Conservation (phyloP, 2,888 invertebrate genomes). For the Diplazon laetatorius region DNA sequence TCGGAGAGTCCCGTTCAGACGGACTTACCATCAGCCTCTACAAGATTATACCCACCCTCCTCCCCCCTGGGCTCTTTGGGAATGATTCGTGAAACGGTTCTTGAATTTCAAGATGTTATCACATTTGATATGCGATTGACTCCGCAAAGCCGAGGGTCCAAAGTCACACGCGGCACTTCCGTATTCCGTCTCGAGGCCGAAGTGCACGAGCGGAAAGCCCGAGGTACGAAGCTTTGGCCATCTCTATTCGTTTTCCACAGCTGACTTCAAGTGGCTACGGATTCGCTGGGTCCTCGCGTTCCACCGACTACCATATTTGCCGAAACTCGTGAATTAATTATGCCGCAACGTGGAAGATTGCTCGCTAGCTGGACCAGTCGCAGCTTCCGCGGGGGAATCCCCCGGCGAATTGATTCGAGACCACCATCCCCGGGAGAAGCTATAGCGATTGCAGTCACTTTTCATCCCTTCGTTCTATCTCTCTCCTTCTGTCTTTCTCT, state of each 20-base stretch:
- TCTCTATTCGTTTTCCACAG: conserved; percentile 54
- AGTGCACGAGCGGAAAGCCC: not conserved
- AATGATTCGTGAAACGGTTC: conserved; percentile 62
- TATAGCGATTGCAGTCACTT: conserved; percentile 50
- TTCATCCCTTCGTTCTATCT: conserved; percentile 54
- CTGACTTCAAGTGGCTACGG: not conserved
- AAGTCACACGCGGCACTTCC: conserved; percentile 52
- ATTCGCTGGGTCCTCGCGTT: conserved; percentile 8
- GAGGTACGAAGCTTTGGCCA: conserved; percentile 3
- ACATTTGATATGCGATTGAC: conserved; percentile 65
- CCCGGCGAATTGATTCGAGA: conserved; percentile 62
- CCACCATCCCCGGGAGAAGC: conserved; percentile 47
- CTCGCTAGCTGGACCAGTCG: conserved; percentile 49
- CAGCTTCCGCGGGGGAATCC: conserved; percentile 42
- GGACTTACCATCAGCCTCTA: conserved; percentile 17
- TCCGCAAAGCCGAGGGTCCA: conserved; percentile 38
- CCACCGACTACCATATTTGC: conserved; percentile 56
- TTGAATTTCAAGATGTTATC: conserved; percentile 67
- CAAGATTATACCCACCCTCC: conserved; percentile 27
- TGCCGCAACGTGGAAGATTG: conserved; percentile 64
- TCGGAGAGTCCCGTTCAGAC: conserved; percentile 10
- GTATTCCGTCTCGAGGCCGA: conserved; percentile 62
- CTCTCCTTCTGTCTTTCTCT: conserved; percentile 34
- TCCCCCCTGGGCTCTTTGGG: too few relatives aligned
- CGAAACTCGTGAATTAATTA: conserved; percentile 66